Evolutionary conservation across 1,140 invertebrate species (phyloP).

Genomic region (Macrotrachela quadricornifera): DNA sequence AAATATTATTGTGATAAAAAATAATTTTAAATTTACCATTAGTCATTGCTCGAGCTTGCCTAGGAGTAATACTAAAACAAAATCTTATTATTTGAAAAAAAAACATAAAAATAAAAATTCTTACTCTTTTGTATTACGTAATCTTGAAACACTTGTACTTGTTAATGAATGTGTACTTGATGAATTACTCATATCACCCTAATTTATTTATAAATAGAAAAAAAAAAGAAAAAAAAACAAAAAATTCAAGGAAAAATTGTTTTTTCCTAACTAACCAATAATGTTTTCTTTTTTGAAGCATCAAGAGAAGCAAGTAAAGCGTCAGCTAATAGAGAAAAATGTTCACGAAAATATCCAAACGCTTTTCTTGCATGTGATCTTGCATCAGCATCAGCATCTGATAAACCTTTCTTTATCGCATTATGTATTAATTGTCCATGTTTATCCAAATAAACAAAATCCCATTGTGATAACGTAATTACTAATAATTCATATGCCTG

Average conservation of each 20-base stretch:
- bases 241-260: constrained; percentile 11
- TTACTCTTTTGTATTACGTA: neutral
- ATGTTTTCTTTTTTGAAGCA: constrained; percentile 47
- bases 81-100: too few relatives aligned
- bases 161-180: constrained; percentile 31
- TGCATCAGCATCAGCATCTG: constrained; percentile 72
- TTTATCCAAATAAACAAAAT: constrained; percentile 53
- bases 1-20: neutral
- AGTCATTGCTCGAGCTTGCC: too few relatives aligned
- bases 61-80: too few relatives aligned
- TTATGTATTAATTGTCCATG: constrained; percentile 55
- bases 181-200: constrained; percentile 29
- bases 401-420: constrained; percentile 62
- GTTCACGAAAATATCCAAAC: constrained; percentile 65
- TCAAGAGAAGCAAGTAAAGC: constrained; percentile 58
- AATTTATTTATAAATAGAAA: constrained; percentile 11
- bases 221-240: constrained; percentile 16
- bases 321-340: constrained; percentile 73
- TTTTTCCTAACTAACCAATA: constrained; percentile 27
- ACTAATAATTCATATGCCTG: constrained; percentile 61
- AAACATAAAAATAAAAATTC: too few relatives aligned
- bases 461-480: constrained; percentile 61
- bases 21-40: too few relatives aligned
- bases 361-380: constrained; percentile 41
- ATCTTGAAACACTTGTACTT: constrained; percentile 10